Conservation (phyloP, 2,888 invertebrate genomes). For the Amphipoea lucens region DNA sequence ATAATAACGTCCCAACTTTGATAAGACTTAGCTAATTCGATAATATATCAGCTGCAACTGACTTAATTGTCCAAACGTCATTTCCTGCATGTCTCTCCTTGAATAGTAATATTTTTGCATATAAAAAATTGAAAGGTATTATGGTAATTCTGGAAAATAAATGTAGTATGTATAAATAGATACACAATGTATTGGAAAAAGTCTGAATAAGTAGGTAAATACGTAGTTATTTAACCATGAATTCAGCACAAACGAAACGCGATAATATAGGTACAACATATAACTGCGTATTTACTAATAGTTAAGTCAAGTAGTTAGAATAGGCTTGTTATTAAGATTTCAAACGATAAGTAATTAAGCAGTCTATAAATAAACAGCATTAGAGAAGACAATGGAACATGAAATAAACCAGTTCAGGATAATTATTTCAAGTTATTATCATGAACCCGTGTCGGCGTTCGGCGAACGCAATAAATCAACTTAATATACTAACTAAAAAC, state of each 20-base stretch:
- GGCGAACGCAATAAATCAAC: conserved; percentile 18
- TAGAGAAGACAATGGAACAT: conserved; percentile 42
- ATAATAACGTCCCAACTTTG: conserved; percentile 19
- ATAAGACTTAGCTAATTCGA: conserved; percentile 28
- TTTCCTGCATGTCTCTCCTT: background rate
- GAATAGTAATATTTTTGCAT: conserved; percentile 7
- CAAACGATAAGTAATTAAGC: conserved; percentile 14
- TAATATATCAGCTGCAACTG: conserved; percentile 30
- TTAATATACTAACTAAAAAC: background rate
- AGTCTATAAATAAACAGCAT: conserved; percentile 26
- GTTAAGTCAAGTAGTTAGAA: background rate
- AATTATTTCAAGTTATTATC: conserved; percentile 37
- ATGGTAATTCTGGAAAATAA: conserved; percentile 14
- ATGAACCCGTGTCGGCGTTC: conserved; percentile 34
- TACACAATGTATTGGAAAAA: conserved; percentile 10
- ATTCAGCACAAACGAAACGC: background rate
- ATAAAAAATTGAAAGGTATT: background rate
- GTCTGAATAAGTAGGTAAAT: background rate
- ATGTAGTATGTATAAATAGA: conserved; percentile 5
- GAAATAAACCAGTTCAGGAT: conserved; percentile 48
- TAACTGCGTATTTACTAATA: background rate
- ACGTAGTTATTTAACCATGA: conserved; percentile 4
- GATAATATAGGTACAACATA: background rate
- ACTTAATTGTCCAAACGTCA: conserved; percentile 8
- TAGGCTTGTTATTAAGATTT: conserved; percentile 1